Evolutionary conservation across 2,888 invertebrate species (phyloP).

Genomic region (Lepidocyrtoides sp.): DNA sequence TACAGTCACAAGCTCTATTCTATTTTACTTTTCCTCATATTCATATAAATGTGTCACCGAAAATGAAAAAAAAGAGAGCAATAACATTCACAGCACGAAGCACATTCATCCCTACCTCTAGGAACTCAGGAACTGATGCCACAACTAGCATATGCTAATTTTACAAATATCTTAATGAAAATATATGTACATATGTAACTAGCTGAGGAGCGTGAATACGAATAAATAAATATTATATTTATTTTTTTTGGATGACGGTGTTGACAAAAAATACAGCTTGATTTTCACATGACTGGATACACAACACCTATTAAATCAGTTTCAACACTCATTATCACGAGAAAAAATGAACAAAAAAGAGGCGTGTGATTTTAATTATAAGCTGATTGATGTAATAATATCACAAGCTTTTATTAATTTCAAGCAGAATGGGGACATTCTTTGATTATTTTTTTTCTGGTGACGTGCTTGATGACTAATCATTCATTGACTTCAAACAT

Average conservation of each 20-base stretch:
- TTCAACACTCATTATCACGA: background rate
- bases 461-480: no score
- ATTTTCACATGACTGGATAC: conserved; percentile 16
- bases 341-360: no score
- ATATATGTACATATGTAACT: background rate
- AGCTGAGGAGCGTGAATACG: background rate
- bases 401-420: no score
- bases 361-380: no score
- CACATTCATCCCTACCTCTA: background rate
- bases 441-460: no score
- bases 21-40: background rate
- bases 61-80: background rate
- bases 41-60: background rate
- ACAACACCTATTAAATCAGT: no score
- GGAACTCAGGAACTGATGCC: no score
- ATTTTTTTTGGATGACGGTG: background rate
- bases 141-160: background rate
- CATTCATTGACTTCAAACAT: no score
- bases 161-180: background rate
- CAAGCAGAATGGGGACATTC: no score
- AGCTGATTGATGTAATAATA: no score
- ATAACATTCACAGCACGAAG: background rate
- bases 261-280: background rate
- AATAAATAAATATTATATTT: conserved; percentile 6
- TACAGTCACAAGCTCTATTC: no score